Base-by-base conservation (phyloP, 2,113 vertebrate genomes). In the Capricornis sumatraensis region DNA sequence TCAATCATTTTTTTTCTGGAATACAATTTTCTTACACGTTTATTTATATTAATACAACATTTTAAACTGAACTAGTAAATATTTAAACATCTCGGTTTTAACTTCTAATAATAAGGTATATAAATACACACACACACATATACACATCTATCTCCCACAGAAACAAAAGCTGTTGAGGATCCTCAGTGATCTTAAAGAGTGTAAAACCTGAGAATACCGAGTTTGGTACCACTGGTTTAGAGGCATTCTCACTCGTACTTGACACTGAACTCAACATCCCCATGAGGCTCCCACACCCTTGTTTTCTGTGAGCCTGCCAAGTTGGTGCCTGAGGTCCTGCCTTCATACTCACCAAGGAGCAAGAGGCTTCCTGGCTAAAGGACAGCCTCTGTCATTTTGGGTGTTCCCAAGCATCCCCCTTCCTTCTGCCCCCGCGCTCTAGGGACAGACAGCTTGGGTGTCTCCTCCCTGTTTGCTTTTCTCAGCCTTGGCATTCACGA, bases 381-480 rank as follows among this genome's bases (percentile, higher is more conserved):
- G 71, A 76, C 55, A 78, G 27, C 71, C 45, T 87, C 14, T 94
- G 28, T 82, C 81, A 62, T 60, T 40, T 91, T 52, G 25, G 33
- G n/a, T 19, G 40, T 43, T 76, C 11, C 71, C 6, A 76, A 13
- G 23, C 2, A 36, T 33, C 40, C 50, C 27, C n/a, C 12, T 27
- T 82, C 33, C 76, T 91, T 91, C 67, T 96, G 78, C 62, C 62
- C 74, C 16, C 2, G 5, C 6, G 8, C 45, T 95, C 40, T 43
- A 47, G 58, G 53, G 36, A 27, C 30, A 96, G 84, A 91, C 87
- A 92, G 84, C 53, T 92, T 83, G 87, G 64, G 19, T 30, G 45
- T 64, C 64, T 93, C 87, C 64, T 96, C 83, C 67, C 43, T 91
- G 58, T 97, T 89, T 82, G 94, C 92, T 96, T 85, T 83, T 83